Base-by-base conservation (phyloP, 2,113 vertebrate genomes). In the Sylvietta virens region DNA sequence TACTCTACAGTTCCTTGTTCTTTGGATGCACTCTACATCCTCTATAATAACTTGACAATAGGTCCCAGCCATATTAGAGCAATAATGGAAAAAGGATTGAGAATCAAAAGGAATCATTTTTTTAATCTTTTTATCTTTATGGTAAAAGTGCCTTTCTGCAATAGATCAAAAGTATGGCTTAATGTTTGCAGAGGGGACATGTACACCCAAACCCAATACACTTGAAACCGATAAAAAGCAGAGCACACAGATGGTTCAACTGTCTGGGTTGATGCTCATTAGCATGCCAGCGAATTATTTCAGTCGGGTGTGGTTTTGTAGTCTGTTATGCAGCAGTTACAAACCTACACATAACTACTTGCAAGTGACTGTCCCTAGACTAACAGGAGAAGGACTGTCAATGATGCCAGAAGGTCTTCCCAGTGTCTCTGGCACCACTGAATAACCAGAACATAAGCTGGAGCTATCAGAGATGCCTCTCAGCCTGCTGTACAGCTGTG, bases 191-290 rank as follows among this genome's bases (percentile, higher is more conserved):
- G 27, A 42, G 20, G 10, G 22, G 13, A 40, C 54, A 42, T 30
- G 56, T 56, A 72, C 44, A 69, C 71, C 45, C 74, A 77, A 90
- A 92, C 31, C 53, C 47, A 66, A 39, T 47, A 70, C 42, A 64
- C 60, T 93, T 62, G 83, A 86, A 88, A 47, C 56, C 37, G 42
- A 95, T 93, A 86, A 67, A 94, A 95, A 95, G 72, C 94, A 95
- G 83, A 96, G 72, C 69, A n/a, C 2, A 3, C 86, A 95, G 82
- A 90, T 81, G 72, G 50, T 78, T 80, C 73, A 57, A 51, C 30
- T 70, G 67, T 44, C 91, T 93, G 64, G 27, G 51, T 26, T 88
- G 66, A 78, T 62, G n/a, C 56, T 94, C 76, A 48, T 88, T 86
- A 92, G 7, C 80, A 88, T 84, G 44, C 76, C n/a, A 56, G 64